A percentile compares a stretch with the other conserved stretches of the same genome.
Conservation (phyloP, 2,888 invertebrate species). For the Aspidiotus rigidus region DNA sequence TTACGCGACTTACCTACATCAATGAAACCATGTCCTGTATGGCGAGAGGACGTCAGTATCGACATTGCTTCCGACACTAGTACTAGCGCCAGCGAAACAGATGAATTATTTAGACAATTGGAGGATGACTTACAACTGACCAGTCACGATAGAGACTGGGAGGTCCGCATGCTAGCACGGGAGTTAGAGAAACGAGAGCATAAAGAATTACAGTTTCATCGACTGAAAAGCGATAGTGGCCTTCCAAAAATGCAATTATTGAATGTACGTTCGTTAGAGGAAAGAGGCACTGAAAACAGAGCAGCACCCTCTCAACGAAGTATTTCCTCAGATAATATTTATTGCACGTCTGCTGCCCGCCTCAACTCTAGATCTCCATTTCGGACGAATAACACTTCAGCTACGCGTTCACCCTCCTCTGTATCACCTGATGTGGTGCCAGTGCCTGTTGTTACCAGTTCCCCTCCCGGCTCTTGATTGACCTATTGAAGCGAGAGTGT, state of each 20-base stretch:
- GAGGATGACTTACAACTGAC: conserved; percentile 29
- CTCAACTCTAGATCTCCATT: not conserved
- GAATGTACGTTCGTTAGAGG: conserved; percentile 25
- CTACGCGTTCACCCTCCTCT: not conserved
- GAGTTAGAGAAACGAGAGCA: conserved; percentile 46
- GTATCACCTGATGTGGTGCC: not conserved
- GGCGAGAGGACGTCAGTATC: conserved; percentile 45
- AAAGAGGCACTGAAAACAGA: conserved; percentile 12
- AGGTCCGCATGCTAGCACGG: conserved; percentile 66
- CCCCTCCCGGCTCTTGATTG: not conserved
- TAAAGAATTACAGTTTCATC: conserved; percentile 7
- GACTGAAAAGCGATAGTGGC: conserved; percentile 1
- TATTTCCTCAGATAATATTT: conserved; percentile 20
- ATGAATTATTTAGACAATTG: conserved; percentile 33
- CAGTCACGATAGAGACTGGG: conserved; percentile 55
- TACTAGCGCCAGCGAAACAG: conserved; percentile 34
- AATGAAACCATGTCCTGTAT: conserved; percentile 44
- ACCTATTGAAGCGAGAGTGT: not conserved
- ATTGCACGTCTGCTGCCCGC: conserved; percentile 2
- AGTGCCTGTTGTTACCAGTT: not conserved
- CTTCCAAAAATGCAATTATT: conserved; percentile 17
- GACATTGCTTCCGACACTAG: conserved; percentile 35
- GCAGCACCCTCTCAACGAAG: conserved; percentile 21
- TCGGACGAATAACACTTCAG: not conserved
- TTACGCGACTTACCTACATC: conserved; percentile 54